Base-by-base conservation (phyloP, 2,113 vertebrate species). In the Nibea coibor region DNA sequence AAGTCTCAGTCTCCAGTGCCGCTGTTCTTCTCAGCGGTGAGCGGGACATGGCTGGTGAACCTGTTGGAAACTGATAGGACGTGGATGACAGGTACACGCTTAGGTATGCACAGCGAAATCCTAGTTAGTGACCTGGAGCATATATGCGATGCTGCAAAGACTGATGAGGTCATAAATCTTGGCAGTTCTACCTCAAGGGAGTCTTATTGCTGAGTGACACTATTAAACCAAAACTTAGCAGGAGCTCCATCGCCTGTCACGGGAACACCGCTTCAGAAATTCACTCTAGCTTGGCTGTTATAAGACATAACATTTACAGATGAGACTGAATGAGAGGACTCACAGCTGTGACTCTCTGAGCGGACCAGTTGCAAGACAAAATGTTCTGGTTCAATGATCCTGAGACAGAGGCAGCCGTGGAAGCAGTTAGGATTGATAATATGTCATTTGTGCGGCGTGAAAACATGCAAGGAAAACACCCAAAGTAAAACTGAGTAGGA, bases 71-170 rank as follows among this genome's bases (percentile, higher is more conserved):
- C 1, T 42, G 66, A 80, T 54, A 51, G 4, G 42, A 65, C 58
- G 50, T 28, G 22, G 24, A 45, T 83, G 87, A 84, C 75, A 81
- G 53, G 11, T 76, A 67, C 64, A 65, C 22, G 43, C 47, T 65
- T 14, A 24, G 59, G 35, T 66, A 42, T 73, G 80, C 19, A 6
- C 24, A 28, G 19, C 31, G 66, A 71, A 80, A 74, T 57, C 19
- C 53, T 81, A 4, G 19, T 73, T 20, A 56, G 47, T 78, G 73
- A 90, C 76, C 67, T 31, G 67, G 17, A 70, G 35, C 31, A 56
- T 26, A 74, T 39, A 71, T 20, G 19, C 5, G 19, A 75, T 39
- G 47, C 28, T 50, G 6, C 26, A 77, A 53, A 0, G 0, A 20
- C 58, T 81, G 53, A 80, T 17, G 6, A 78, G 77, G 66, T 68